Conservation (phyloP, 2,113 vertebrate species). For the Alosa alosa region DNA sequence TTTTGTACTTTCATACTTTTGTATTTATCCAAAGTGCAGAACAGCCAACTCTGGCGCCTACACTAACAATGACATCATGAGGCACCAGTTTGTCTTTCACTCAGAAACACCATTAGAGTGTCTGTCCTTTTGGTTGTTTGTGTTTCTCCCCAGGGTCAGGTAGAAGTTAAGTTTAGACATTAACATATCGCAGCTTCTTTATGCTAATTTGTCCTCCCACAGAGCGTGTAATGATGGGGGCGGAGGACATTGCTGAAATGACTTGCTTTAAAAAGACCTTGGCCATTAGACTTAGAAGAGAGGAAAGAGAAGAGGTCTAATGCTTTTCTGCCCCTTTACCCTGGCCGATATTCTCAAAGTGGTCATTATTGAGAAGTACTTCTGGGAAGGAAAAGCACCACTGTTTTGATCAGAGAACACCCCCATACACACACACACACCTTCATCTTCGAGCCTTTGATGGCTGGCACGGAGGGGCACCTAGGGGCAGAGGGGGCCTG, state of each 20-base stretch:
- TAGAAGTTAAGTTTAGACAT: not conserved
- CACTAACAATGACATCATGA: too few relatives aligned
- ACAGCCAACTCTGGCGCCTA: too few relatives aligned
- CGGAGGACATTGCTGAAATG: not conserved
- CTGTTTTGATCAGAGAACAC: too few relatives aligned
- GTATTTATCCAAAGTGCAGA: too few relatives aligned
- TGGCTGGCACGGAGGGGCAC: not conserved
- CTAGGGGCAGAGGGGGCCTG: not conserved
- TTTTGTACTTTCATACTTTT: too few relatives aligned
- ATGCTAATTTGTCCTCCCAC: not conserved
- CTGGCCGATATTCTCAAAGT: not conserved
- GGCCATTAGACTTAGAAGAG: not conserved
- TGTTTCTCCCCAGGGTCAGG: not conserved
- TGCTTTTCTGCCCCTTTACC: not conserved
- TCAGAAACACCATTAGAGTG: not conserved
- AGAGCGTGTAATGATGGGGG: not conserved
- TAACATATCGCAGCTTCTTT: not conserved
- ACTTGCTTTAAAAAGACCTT: not conserved
- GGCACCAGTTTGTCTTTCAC: too few relatives aligned
- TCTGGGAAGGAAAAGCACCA: not conserved
- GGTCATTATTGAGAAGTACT: not conserved
- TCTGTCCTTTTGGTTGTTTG: not conserved
- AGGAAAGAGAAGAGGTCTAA: not conserved
- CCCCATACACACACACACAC: slow-evolving; percentile 8
- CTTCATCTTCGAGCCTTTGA: not conserved